phyloP scores from a whole-genome alignment of 2,797 vertebrate species.

The Notamacropus eugenii region DNA sequence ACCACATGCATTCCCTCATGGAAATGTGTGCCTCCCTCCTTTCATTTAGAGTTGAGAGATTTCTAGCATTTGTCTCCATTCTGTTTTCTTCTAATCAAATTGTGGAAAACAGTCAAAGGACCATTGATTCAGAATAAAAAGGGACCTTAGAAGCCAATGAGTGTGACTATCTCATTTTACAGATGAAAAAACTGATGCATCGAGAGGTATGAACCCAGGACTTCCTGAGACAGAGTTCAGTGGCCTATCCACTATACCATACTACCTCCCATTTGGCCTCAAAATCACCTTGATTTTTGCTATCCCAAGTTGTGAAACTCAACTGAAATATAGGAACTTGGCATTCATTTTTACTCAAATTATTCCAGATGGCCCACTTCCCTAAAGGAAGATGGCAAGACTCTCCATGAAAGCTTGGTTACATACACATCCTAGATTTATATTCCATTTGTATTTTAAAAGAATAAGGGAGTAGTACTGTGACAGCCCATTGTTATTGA shows the following conservation, averaged over 20 bases:
- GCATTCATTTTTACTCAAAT: neutral
- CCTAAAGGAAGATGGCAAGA: neutral
- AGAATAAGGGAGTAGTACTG: neutral
- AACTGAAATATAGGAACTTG: neutral
- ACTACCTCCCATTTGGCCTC: neutral
- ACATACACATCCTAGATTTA: neutral
- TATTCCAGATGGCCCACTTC: neutral
- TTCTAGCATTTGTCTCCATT: neutral
- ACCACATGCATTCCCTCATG: neutral
- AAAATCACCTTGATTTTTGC: neutral
- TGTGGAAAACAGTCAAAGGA: neutral
- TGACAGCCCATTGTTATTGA: neutral
- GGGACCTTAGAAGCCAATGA: neutral
- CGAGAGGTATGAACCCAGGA: neutral
- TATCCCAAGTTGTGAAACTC: neutral
- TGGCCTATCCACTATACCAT: neutral
- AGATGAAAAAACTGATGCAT: neutral
- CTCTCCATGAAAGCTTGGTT: neutral
- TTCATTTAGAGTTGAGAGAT: neutral
- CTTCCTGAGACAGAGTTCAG: neutral
- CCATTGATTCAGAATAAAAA: neutral
- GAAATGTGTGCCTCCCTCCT: neutral
- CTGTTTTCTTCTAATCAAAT: neutral
- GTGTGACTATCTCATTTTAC: neutral
- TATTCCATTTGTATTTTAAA: neutral